Evolutionary conservation across 1,140 invertebrate genomes (phyloP).

Genomic region (Polypedilum vanderplanki): DNA sequence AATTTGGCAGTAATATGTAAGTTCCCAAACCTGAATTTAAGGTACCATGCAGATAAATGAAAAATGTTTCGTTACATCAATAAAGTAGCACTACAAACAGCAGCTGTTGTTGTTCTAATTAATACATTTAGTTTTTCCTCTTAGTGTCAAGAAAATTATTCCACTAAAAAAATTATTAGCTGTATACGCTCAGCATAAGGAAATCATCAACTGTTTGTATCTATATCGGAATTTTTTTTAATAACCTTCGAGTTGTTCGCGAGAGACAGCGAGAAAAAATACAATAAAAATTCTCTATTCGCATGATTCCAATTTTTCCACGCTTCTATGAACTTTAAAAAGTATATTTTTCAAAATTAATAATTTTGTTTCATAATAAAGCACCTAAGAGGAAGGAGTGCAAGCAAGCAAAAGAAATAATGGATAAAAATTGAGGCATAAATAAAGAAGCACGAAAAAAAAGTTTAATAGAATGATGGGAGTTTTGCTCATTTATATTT

Average conservation of each 20-base stretch:
- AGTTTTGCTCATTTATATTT: no score
- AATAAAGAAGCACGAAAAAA: neutral
- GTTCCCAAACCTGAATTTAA: neutral
- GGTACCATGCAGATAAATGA: no score
- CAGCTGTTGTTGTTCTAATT: slow-evolving; percentile 10
- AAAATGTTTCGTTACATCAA: no score
- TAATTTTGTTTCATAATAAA: no score
- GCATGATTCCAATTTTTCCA: slow-evolving; percentile 11
- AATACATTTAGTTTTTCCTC: neutral
- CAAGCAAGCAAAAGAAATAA: neutral
- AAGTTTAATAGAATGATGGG: neutral
- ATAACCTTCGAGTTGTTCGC: neutral
- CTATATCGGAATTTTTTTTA: neutral
- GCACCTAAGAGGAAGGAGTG: no score
- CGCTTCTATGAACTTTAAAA: slow-evolving; percentile 18
- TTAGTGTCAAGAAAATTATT: neutral
- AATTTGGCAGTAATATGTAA: no score
- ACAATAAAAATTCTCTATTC: neutral
- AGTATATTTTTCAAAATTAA: neutral
- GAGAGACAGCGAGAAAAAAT: no score
- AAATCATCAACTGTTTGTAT: neutral
- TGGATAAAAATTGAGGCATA: neutral
- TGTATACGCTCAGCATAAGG: neutral
- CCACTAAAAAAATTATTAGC: neutral
- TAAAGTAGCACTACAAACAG: neutral